A percentile compares a stretch with the other conserved stretches of the same genome.
Conservation (phyloP, 2,888 invertebrate species). For the Entomobrya proxima region DNA sequence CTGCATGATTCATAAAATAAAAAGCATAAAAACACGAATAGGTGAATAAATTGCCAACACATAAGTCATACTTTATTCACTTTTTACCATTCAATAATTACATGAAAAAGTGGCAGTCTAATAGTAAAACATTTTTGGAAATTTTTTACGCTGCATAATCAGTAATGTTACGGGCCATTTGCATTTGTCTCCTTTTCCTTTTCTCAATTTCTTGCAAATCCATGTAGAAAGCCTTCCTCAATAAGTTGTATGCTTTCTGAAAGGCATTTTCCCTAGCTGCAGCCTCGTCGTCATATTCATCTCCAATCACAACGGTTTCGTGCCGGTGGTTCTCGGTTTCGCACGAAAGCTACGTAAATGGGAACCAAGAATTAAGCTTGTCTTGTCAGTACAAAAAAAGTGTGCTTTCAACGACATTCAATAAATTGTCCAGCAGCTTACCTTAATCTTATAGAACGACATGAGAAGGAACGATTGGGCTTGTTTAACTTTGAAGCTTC, state of each 20-base stretch:
- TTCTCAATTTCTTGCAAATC: not conserved
- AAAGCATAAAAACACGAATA: too few species aligned
- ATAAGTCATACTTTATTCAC: too few species aligned
- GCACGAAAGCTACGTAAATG: slow-evolving; percentile 4
- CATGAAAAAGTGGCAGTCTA: too few species aligned
- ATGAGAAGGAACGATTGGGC: not conserved
- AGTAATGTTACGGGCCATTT: too few species aligned
- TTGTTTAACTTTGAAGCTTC: slow-evolving; percentile 4
- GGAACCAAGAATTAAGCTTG: too few species aligned
- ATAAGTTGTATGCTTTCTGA: not conserved
- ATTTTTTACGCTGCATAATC: too few species aligned
- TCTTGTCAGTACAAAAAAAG: too few species aligned
- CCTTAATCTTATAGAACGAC: slow-evolving; percentile 27
- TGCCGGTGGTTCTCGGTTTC: not conserved
- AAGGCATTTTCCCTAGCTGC: slow-evolving; percentile 21
- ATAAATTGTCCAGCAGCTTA: not conserved
- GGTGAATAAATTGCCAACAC: too few species aligned
- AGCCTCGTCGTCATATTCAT: slow-evolving; percentile 11
- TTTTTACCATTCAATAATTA: too few species aligned
- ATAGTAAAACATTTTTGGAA: too few species aligned
- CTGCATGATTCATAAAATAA: not conserved
- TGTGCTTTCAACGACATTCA: not conserved
- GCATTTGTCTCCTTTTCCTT: too few species aligned
- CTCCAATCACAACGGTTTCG: slow-evolving; percentile 29
- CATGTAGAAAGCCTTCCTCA: not conserved